A percentile compares a stretch with the other conserved stretches of the same genome.
Conservation (phyloP, 2,888 invertebrate species). For the Acleris literana region DNA sequence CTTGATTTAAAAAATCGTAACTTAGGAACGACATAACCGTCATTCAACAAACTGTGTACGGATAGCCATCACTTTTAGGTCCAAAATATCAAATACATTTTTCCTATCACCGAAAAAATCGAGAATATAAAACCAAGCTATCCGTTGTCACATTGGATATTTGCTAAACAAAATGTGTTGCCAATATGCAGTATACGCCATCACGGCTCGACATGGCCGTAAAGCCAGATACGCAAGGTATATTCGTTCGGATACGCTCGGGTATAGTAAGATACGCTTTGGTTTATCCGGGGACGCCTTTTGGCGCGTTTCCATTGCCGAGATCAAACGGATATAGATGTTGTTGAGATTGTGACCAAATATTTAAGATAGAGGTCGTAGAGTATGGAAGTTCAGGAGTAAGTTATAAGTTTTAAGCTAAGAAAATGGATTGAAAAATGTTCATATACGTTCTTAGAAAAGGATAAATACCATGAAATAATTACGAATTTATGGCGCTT, state of each 20-base stretch:
- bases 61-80: no score
- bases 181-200: constrained; percentile 51
- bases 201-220: constrained; percentile 32
- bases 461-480: no score
- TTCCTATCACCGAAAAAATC: constrained; percentile 8
- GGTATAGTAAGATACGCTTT: constrained; percentile 18
- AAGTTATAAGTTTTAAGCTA: no score
- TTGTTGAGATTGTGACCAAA: background rate
- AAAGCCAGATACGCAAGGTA: constrained; percentile 35
- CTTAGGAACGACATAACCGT: no score
- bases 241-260: constrained; percentile 8
- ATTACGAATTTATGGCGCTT: no score
- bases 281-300: constrained; percentile 23
- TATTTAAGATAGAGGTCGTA: background rate
- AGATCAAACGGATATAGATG: constrained; percentile 6
- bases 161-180: constrained; percentile 63
- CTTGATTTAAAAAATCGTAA: no score
- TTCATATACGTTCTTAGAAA: no score
- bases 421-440: no score
- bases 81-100: no score
- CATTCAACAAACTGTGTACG: no score
- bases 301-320: constrained; percentile 17
- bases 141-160: constrained; percentile 52
- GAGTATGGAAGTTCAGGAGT: no score
- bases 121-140: constrained; percentile 27